Conservation (phyloP, 2,797 vertebrate genomes). For the Distichodus sexfasciatus region DNA sequence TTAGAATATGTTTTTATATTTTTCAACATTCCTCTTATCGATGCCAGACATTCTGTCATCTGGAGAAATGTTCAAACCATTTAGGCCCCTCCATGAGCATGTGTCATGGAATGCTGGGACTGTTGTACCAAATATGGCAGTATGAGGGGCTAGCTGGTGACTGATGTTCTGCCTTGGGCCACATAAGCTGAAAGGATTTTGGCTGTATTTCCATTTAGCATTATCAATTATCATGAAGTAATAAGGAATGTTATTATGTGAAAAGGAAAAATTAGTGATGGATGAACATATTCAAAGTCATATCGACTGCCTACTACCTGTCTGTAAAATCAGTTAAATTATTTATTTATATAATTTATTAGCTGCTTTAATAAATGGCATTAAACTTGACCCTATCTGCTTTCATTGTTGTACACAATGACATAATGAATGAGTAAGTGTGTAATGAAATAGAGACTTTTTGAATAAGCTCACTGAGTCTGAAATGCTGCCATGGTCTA, state of each 20-base stretch:
- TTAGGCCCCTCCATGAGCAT: constrained; percentile 54
- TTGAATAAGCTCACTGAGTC: not conserved
- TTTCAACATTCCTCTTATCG: constrained; percentile 9
- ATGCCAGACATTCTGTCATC: constrained; percentile 41
- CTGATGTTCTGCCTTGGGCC: constrained; percentile 8
- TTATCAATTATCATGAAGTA: not conserved
- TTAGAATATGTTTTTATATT: constrained; percentile 3
- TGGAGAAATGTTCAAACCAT: constrained; percentile 8
- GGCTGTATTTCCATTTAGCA: not conserved
- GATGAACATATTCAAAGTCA: not conserved
- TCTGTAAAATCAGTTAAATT: too few species aligned
- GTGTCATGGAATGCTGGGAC: constrained; percentile 57
- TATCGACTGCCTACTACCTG: too few species aligned
- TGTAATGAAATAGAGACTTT: not conserved
- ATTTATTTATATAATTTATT: not conserved
- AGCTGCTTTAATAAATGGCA: not conserved
- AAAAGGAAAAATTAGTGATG: not conserved
- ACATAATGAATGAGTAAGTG: not conserved
- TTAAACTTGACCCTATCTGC: not conserved
- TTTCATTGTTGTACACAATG: not conserved
- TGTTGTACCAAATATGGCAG: constrained; percentile 52
- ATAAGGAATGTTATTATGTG: not conserved
- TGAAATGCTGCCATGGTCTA: not conserved
- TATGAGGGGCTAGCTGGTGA: constrained; percentile 21
- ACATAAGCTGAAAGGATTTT: constrained; percentile 12